Evolutionary conservation across 1,140 invertebrate genomes (phyloP).

Genomic region (Drosophila bifasciata): DNA sequence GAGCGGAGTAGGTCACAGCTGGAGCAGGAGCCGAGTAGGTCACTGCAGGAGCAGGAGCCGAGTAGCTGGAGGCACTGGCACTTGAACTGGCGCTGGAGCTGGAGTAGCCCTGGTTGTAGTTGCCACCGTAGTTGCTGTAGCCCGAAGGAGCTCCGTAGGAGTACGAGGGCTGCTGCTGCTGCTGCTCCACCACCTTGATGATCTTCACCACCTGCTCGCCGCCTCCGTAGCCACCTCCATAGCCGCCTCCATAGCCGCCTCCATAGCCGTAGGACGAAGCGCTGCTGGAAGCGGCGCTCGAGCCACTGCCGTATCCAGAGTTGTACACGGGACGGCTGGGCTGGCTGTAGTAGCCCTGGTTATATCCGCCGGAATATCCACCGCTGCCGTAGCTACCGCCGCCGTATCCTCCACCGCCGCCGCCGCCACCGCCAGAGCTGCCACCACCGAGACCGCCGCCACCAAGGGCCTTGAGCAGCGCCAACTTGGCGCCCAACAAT

Average conservation of each 20-base stretch:
- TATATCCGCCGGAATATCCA: slow-evolving; percentile 62
- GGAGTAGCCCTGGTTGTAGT: slow-evolving; percentile 20
- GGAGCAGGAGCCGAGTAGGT: slow-evolving; percentile 29
- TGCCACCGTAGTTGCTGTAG: slow-evolving; percentile 36
- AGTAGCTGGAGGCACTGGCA: slow-evolving; percentile 32
- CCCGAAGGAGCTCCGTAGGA: slow-evolving; percentile 35
- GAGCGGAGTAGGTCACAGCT: slow-evolving; percentile 44
- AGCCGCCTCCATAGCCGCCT: slow-evolving; percentile 37
- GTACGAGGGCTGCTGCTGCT: slow-evolving; percentile 36
- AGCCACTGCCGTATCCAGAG: slow-evolving; percentile 37
- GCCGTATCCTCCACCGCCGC: slow-evolving; percentile 12
- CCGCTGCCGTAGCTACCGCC: slow-evolving; percentile 48
- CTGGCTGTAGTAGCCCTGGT: slow-evolving; percentile 67
- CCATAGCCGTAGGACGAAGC: slow-evolving; percentile 36
- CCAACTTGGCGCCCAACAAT: slow-evolving; percentile 71
- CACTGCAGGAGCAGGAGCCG: slow-evolving; percentile 10
- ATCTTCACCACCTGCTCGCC: slow-evolving; percentile 64
- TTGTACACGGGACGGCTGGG: slow-evolving; percentile 68
- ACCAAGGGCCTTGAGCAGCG: slow-evolving; percentile 61
- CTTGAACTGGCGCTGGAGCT: slow-evolving; percentile 42
- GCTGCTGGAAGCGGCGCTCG: slow-evolving; percentile 5
- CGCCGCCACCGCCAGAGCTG: slow-evolving; percentile 21
- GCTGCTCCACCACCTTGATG: slow-evolving; percentile 66
- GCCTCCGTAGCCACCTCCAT: slow-evolving; percentile 34
- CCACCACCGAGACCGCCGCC: slow-evolving; percentile 38